phyloP scores from a whole-genome alignment of 1,140 invertebrate genomes.

The Wiebesia pumilae region DNA sequence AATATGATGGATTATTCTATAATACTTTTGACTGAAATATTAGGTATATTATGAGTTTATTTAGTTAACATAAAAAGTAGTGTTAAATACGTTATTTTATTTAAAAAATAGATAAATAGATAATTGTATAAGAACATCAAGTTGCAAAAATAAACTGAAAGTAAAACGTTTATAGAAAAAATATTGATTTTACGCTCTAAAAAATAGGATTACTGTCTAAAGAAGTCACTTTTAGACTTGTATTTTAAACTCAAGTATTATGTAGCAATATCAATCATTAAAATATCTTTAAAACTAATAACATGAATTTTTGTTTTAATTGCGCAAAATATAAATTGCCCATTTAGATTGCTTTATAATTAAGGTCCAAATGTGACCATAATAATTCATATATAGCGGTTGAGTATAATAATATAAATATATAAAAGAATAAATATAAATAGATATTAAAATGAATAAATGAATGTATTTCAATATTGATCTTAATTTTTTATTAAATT shows the following conservation, averaged over 20 bases:
- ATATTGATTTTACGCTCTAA: slow-evolving; percentile 49
- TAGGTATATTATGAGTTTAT: slow-evolving; percentile 6
- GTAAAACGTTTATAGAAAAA: slow-evolving; percentile 53
- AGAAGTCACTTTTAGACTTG: slow-evolving; percentile 39
- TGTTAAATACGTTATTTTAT: slow-evolving; percentile 19
- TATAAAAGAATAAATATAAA: too few species aligned
- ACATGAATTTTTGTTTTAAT: not conserved
- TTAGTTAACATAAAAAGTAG: slow-evolving; percentile 18
- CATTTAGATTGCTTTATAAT: too few species aligned
- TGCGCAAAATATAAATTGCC: not conserved
- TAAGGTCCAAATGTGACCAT: too few species aligned
- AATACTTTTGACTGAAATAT: too few species aligned
- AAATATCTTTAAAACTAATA: not conserved
- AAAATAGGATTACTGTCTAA: slow-evolving; percentile 48
- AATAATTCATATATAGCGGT: too few species aligned
- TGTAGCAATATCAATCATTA: slow-evolving; percentile 22
- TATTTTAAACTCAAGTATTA: slow-evolving; percentile 33
- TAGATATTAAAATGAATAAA: too few species aligned
- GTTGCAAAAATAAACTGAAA: slow-evolving; percentile 53
- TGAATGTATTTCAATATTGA: too few species aligned
- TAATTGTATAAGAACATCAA: slow-evolving; percentile 22
- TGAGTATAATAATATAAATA: too few species aligned
- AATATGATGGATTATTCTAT: not conserved
- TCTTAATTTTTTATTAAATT: too few species aligned
- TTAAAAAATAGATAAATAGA: slow-evolving; percentile 41